Evolutionary conservation across 1,140 invertebrate species (phyloP).

Genomic region (Lethocerus indicus): DNA sequence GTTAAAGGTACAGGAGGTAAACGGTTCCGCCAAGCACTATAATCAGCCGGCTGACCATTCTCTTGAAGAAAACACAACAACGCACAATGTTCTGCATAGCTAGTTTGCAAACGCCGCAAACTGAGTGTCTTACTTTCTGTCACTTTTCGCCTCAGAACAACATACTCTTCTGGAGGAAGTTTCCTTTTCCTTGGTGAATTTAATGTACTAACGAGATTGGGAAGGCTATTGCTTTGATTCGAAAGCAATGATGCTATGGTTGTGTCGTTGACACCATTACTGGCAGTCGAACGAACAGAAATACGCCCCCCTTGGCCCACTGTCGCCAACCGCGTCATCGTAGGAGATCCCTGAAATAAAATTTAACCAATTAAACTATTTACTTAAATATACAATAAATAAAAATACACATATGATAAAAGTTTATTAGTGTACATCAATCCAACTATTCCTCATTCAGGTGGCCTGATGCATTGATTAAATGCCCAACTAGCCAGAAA

Average conservation of each 20-base stretch:
- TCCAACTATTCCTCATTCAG: background rate
- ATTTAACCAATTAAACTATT: no score
- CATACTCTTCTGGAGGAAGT: constrained; percentile 8
- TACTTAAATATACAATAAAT: no score
- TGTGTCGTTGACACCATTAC: background rate
- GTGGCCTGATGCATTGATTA: background rate
- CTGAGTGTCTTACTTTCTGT: constrained; percentile 1
- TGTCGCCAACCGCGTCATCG: constrained; percentile 12
- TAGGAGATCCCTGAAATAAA: constrained; percentile 5
- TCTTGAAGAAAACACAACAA: constrained; percentile 8
- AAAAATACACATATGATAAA: background rate
- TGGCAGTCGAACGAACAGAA: background rate
- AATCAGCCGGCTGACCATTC: constrained; percentile 5
- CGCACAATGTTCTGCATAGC: constrained; percentile 9
- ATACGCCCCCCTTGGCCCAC: constrained; percentile 12
- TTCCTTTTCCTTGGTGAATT: constrained; percentile 5
- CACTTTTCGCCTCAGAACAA: constrained; percentile 2
- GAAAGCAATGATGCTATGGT: constrained; percentile 4
- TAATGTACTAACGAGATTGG: background rate
- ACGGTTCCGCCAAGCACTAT: constrained; percentile 10
- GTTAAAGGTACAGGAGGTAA: constrained; percentile 8
- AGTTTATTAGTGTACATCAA: background rate
- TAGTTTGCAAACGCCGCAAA: background rate
- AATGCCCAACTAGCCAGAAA: background rate
- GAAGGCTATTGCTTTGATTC: constrained; percentile 7